Conservation (phyloP, 2,113 vertebrate genomes). For the Podarcis cretensis region DNA sequence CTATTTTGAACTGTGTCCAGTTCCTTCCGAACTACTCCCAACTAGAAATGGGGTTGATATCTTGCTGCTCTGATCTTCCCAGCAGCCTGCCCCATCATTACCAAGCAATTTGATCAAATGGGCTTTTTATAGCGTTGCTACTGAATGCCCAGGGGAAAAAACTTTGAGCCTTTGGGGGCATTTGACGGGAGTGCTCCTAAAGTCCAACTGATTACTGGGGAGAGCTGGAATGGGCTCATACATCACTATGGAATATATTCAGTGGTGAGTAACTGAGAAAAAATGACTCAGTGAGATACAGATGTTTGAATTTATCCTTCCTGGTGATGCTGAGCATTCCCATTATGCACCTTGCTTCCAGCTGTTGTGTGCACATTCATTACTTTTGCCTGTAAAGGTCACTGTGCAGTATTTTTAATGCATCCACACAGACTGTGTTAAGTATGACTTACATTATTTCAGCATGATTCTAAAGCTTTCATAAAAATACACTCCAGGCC, state of each 20-base stretch:
- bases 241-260: neutral
- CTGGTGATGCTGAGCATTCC: neutral
- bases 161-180: neutral
- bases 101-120: neutral
- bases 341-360: neutral
- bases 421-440: neutral
- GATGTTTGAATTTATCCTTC: neutral
- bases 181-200: neutral
- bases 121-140: neutral
- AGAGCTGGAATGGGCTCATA: neutral
- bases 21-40: neutral
- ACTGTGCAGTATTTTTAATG: neutral
- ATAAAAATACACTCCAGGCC: neutral
- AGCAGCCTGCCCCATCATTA: neutral
- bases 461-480: constrained; percentile 5
- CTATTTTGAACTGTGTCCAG: neutral
- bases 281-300: neutral
- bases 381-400: neutral
- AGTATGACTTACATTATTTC: neutral
- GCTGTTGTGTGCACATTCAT: neutral
- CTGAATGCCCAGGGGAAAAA: neutral
- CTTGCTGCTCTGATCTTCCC: neutral
- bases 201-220: neutral
- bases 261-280: neutral
- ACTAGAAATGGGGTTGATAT: neutral